Conservation (phyloP, 2,797 vertebrate genomes). For the Nannoperca australis region DNA sequence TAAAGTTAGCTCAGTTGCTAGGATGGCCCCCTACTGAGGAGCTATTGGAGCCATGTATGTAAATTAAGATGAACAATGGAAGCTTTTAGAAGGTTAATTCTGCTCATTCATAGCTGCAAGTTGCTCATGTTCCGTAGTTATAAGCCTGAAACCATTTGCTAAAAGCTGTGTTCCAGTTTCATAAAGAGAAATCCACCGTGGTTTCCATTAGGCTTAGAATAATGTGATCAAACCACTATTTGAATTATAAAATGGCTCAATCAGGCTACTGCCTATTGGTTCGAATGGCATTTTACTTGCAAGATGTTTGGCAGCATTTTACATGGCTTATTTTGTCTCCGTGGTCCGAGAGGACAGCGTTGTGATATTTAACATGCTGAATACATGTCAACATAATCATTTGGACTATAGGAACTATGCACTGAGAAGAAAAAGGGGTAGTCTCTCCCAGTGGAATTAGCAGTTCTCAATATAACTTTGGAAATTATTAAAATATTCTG, state of each 20-base stretch:
- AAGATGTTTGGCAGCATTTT: background rate
- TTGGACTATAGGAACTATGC: no score
- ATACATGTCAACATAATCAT: no score
- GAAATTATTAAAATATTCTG: no score
- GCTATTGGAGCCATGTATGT: conserved; percentile 13
- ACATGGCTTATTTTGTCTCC: background rate
- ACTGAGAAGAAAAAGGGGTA: no score
- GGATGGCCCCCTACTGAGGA: conserved; percentile 25
- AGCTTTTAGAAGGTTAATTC: background rate
- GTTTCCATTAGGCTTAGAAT: background rate
- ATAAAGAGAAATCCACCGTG: background rate
- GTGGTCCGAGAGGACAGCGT: no score
- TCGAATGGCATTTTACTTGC: background rate
- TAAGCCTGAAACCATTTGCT: background rate
- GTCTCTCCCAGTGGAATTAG: no score
- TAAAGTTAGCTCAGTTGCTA: conserved; percentile 34
- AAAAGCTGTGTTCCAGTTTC: background rate
- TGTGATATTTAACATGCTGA: no score
- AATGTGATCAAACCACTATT: background rate
- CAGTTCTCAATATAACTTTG: no score
- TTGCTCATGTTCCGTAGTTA: background rate
- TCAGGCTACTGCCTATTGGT: background rate
- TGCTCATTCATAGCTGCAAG: no score
- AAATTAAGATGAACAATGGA: conserved; percentile 19
- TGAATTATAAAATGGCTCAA: conserved; percentile 2